Percentiles rank a stretch among this genome's conserved stretches.
Evolutionary conservation across 1,140 invertebrate species (phyloP).

Genomic region (Orius insidiosus): DNA sequence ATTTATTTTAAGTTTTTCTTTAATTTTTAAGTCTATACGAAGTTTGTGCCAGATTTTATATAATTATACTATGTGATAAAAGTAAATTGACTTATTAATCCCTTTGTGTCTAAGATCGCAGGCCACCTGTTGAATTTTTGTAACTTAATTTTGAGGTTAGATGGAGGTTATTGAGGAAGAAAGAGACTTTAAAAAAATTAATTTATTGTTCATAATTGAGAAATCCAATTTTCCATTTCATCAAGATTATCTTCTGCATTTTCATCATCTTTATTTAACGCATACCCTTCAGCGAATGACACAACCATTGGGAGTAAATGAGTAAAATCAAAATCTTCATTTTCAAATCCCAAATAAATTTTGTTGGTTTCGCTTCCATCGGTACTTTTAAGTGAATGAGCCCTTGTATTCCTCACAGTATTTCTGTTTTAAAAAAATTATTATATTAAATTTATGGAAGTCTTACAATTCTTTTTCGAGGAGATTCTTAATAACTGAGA

Average conservation of each 20-base stretch:
- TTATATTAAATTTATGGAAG: conserved; percentile 2
- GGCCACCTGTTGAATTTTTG: too few relatives aligned
- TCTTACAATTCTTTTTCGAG: conserved; percentile 73
- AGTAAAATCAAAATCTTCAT: conserved; percentile 66
- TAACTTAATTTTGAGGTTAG: too few relatives aligned
- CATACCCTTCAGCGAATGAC: conserved; percentile 54
- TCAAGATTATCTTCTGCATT: conserved; percentile 27
- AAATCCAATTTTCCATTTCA: too few relatives aligned
- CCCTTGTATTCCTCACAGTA: conserved; percentile 57
- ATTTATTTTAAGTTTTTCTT: too few relatives aligned
- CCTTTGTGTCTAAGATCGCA: too few relatives aligned
- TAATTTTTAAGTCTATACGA: too few relatives aligned
- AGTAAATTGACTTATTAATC: too few relatives aligned
- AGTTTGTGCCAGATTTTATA: too few relatives aligned
- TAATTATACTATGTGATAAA: too few relatives aligned
- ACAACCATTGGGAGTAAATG: conserved; percentile 45
- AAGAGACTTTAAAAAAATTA: too few relatives aligned
- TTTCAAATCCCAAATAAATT: conserved; percentile 46
- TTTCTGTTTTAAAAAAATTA: conserved; percentile 35
- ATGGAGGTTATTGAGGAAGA: too few relatives aligned
- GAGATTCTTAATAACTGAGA: conserved; percentile 44
- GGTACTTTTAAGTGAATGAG: conserved; percentile 53
- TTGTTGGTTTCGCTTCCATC: conserved; percentile 40
- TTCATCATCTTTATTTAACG: conserved; percentile 37
- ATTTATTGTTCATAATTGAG: too few relatives aligned